phyloP scores from a whole-genome alignment of 2,888 invertebrate species.

The Hirtodrosophila confusa region DNA sequence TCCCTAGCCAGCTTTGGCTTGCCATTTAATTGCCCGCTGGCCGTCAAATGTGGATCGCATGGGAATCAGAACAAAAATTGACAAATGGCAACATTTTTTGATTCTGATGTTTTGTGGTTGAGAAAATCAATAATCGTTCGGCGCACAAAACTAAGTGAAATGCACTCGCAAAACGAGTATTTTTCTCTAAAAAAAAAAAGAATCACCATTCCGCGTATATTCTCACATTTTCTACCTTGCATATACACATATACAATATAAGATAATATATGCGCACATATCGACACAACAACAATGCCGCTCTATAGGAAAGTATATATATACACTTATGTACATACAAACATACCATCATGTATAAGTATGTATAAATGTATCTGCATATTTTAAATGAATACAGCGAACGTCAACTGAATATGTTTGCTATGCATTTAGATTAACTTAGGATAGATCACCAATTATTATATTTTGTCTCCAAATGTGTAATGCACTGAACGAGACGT shows the following conservation, averaged over 20 bases:
- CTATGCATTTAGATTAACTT: no score
- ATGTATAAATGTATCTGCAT: not conserved
- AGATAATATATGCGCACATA: conserved; percentile 37
- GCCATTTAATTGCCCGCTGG: conserved; percentile 60
- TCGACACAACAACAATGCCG: conserved; percentile 23
- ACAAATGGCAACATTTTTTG: conserved; percentile 8
- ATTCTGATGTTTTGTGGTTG: conserved; percentile 9
- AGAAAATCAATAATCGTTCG: conserved; percentile 57
- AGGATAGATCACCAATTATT: no score
- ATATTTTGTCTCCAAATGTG: no score
- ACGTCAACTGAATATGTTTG: not conserved
- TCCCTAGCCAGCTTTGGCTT: conserved; percentile 63
- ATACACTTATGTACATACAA: conserved; percentile 11
- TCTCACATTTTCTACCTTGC: conserved; percentile 11
- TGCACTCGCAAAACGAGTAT: conserved; percentile 25
- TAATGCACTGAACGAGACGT: no score
- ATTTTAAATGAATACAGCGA: not conserved
- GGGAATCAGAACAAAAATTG: conserved; percentile 5
- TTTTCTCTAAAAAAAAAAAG: conserved; percentile 23
- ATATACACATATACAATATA: conserved; percentile 17
- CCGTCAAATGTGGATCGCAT: conserved; percentile 58
- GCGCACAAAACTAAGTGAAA: conserved; percentile 5
- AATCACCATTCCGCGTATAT: conserved; percentile 26
- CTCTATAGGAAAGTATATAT: conserved; percentile 25
- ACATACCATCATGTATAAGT: not conserved